Conservation (phyloP, 2,888 invertebrate species). For the Agrochola lota region DNA sequence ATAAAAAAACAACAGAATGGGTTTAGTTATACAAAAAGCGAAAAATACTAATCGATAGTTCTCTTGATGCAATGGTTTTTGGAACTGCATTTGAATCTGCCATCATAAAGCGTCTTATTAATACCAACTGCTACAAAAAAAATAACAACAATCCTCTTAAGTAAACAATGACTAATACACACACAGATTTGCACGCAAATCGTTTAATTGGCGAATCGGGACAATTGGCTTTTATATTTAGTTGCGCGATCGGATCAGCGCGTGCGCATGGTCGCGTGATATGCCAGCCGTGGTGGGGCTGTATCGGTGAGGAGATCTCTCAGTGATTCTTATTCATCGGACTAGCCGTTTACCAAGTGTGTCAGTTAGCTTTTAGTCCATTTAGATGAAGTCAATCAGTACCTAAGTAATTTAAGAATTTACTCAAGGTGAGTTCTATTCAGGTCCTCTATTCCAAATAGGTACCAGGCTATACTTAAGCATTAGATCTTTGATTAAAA, state of each 20-base stretch:
- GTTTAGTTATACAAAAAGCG: neutral
- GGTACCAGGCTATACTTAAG: neutral
- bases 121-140: neutral
- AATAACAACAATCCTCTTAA: neutral
- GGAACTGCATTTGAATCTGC: neutral
- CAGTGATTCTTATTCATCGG: conserved; percentile 70
- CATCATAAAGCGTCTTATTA: neutral
- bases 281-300: conserved; percentile 63
- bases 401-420: neutral
- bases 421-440: neutral
- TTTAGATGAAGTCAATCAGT: neutral
- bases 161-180: conserved; percentile 50
- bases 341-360: neutral
- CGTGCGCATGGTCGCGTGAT: conserved; percentile 77
- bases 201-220: conserved; percentile 66
- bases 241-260: conserved; percentile 65
- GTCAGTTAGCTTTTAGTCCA: neutral
- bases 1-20: too few species aligned
- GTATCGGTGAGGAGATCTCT: conserved; percentile 74
- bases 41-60: too few species aligned
- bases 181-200: conserved; percentile 58
- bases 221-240: conserved; percentile 63
- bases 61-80: neutral
- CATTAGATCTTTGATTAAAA: neutral
- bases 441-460: neutral